These are phyloP conservation scores for Apantesis nais DNA, from an alignment of 2,888 invertebrate species.

Conservation along the genomic window DNA sequence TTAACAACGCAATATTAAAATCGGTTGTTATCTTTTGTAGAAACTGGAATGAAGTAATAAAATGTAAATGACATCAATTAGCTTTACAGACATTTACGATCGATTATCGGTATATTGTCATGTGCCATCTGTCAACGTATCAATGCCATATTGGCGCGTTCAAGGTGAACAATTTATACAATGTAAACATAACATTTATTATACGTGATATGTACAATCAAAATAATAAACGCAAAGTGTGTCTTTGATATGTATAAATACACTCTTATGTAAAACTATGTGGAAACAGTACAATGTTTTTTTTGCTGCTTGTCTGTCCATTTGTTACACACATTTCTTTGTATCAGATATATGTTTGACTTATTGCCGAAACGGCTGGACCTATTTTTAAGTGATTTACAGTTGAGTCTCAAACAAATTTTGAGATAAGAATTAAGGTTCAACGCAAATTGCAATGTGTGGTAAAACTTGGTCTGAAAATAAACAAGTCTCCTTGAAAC, in stretches of 20 bases:
- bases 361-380: no score
- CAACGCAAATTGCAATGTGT: no score
- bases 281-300: no score
- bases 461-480: no score
- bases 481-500: no score
- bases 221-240: not conserved
- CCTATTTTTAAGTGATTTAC: no score
- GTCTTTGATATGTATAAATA: not conserved
- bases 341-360: no score
- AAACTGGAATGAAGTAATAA: not conserved
- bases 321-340: no score
- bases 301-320: no score
- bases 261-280: no score
- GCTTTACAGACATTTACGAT: not conserved
- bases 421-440: no score
- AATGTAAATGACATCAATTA: not conserved
- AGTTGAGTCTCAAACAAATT: no score
- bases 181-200: not conserved
- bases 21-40: not conserved
- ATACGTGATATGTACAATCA: not conserved
- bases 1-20: not conserved
- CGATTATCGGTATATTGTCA: slow-evolving; percentile 4
- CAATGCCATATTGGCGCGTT: not conserved
- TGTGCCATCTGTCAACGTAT: slow-evolving; percentile 6
- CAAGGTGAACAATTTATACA: slow-evolving; percentile 6